Evolutionary conservation across 2,888 invertebrate species (phyloP).

Genomic region (Eristalis intricaria): DNA sequence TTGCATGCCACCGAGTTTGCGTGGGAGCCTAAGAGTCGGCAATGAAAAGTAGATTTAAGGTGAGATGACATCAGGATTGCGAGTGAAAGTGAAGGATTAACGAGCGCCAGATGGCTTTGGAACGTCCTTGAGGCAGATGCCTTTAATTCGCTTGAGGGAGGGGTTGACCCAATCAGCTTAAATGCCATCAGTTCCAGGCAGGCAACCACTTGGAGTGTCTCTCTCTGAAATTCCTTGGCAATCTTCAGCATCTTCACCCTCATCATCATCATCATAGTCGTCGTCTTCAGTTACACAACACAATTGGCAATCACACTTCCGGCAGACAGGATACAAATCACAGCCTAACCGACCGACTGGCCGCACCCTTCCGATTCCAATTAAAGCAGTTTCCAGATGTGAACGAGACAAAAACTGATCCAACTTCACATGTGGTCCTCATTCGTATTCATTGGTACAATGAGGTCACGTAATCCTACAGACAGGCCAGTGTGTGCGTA

Average conservation of each 20-base stretch:
- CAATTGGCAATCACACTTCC: neutral
- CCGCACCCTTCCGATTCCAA: neutral
- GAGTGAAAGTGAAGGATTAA: neutral
- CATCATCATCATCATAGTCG: too few species aligned
- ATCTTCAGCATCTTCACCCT: neutral
- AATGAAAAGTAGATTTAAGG: neutral
- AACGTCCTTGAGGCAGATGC: too few species aligned
- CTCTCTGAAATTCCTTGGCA: too few species aligned
- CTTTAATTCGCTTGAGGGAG: too few species aligned
- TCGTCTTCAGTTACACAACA: neutral
- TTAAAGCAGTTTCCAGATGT: conserved; percentile 3
- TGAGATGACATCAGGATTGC: neutral
- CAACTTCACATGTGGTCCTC: conserved; percentile 18
- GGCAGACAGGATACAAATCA: neutral
- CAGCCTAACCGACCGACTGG: neutral
- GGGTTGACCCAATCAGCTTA: too few species aligned
- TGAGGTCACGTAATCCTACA: conserved; percentile 20
- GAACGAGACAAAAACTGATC: neutral
- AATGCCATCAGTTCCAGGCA: too few species aligned
- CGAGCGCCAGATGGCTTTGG: neutral
- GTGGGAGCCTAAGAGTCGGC: neutral
- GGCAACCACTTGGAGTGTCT: neutral
- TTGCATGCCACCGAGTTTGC: neutral
- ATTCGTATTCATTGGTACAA: conserved; percentile 30
- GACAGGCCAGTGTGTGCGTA: neutral